Evolutionary conservation across 2,888 invertebrate genomes (phyloP).

Genomic region (Catocala nupta): DNA sequence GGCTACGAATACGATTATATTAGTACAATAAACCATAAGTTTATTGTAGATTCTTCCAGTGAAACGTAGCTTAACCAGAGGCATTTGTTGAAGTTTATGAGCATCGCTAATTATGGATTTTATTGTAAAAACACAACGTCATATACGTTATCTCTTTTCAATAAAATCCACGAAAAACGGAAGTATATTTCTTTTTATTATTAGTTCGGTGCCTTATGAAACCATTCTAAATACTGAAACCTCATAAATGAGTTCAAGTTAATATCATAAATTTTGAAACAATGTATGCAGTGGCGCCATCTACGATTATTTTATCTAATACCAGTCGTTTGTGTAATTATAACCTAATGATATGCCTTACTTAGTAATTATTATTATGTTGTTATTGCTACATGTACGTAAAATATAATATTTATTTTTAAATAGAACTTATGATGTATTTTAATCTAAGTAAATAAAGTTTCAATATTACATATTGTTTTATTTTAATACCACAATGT

Average conservation of each 20-base stretch:
- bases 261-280: background rate
- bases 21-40: too few species aligned
- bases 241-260: too few species aligned
- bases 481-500: background rate
- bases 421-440: slow-evolving; percentile 54
- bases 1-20: too few species aligned
- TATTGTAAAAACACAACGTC: background rate
- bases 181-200: too few species aligned
- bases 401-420: slow-evolving; percentile 59
- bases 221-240: too few species aligned
- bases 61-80: too few species aligned
- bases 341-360: slow-evolving; percentile 22
- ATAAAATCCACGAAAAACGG: background rate
- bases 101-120: too few species aligned
- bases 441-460: slow-evolving; percentile 56
- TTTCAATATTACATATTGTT: slow-evolving; percentile 37
- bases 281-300: slow-evolving; percentile 22
- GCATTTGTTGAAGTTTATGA: too few species aligned
- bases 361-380: slow-evolving; percentile 15
- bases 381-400: slow-evolving; percentile 37
- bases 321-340: slow-evolving; percentile 34
- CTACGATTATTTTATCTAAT: slow-evolving; percentile 19
- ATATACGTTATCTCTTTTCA: background rate
- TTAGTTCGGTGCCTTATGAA: too few species aligned
- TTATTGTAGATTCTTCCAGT: too few species aligned